phyloP scores from a whole-genome alignment of 2,113 vertebrate species.

The Hylia prasina region DNA sequence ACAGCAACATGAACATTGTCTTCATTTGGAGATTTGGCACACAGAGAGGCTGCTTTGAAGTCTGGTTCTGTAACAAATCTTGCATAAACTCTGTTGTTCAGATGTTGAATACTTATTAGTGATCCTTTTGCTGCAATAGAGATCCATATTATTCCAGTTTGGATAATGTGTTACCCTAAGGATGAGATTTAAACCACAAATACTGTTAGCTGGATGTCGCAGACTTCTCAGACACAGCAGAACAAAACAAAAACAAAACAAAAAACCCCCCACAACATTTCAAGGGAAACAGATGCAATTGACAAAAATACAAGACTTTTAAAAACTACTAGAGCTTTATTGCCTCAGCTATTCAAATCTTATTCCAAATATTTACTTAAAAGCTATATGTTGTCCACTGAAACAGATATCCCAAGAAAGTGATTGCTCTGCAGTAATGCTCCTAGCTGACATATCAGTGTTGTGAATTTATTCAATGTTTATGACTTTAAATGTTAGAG shows the following conservation, averaged over 20 bases:
- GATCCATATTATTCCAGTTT: not conserved
- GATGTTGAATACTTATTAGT: not conserved
- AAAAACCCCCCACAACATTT: accelerated
- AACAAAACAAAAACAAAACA: not conserved
- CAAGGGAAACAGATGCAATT: not conserved
- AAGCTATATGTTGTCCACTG: not conserved
- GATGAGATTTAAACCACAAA: not conserved
- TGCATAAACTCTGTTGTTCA: not conserved
- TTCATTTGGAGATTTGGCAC: constrained; percentile 8
- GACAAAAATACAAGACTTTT: not conserved
- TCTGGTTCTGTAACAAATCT: not conserved
- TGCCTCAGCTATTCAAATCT: not conserved
- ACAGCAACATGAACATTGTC: not conserved
- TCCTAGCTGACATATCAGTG: not conserved
- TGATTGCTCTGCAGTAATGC: not conserved
- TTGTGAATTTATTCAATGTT: not conserved
- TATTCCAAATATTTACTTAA: not conserved
- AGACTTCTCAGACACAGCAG: not conserved
- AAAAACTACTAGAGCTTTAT: not conserved
- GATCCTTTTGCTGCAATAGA: not conserved
- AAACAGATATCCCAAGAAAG: not conserved
- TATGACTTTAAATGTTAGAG: not conserved
- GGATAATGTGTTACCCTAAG: not conserved
- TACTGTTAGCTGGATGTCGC: not conserved
- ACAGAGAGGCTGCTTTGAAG: constrained; percentile 11